These are phyloP conservation scores for Donacobius atricapilla DNA, from an alignment of 2,113 vertebrate species.

Conservation along the genomic window DNA sequence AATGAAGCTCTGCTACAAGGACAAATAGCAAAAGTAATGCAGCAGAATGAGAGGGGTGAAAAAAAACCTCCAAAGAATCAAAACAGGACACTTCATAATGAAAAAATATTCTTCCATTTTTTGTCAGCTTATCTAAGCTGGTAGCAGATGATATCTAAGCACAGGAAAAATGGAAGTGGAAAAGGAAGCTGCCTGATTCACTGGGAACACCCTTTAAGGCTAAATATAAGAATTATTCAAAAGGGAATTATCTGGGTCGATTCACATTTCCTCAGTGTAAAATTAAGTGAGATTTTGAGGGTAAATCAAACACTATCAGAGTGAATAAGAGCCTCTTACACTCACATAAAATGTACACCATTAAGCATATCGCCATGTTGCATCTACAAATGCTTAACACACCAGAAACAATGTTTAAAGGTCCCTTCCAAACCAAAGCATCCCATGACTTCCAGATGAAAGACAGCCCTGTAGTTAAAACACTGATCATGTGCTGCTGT, in stretches of 20 bases:
- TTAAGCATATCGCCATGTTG: neutral
- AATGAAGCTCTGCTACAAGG: neutral
- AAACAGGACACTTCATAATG: neutral
- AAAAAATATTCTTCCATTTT: neutral
- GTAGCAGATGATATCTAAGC: neutral
- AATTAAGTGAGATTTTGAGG: neutral
- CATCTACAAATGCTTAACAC: neutral
- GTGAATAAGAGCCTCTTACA: neutral
- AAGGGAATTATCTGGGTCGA: neutral
- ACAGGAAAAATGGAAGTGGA: neutral
- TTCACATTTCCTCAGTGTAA: neutral
- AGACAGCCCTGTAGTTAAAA: neutral
- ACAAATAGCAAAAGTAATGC: neutral
- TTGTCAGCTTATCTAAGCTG: neutral
- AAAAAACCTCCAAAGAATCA: neutral
- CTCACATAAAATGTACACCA: neutral
- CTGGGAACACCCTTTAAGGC: neutral
- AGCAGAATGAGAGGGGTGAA: neutral
- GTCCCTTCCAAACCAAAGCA: neutral
- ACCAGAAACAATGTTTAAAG: neutral
- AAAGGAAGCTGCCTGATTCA: neutral
- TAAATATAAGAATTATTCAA: neutral
- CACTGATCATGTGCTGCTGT: rapidly evolving
- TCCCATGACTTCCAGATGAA: neutral
- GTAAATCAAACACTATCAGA: neutral